Evolutionary conservation across 2,113 vertebrate genomes (phyloP), one percentile per base, ranked within the genome.

Genomic region (Passer domesticus): DNA sequence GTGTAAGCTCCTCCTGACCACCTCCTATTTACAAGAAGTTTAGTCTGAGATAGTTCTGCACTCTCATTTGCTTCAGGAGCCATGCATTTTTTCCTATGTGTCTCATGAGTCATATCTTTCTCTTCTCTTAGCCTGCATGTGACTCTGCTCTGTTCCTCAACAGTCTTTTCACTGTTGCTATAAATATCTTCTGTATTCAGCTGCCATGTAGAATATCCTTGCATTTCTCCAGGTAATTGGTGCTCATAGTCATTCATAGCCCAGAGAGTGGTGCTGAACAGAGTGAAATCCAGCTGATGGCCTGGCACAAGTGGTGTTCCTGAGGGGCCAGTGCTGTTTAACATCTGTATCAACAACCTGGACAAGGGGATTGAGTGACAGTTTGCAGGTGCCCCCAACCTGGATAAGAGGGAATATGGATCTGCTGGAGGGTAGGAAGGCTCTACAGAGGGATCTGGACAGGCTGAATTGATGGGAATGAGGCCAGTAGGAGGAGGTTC

Each of bases 121-220:
- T 78, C 80, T 79, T 69, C 76, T 60, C 33, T 81, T 39, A 85
- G 43, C 28, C 46, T 83, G 79, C 92, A 63, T 83, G 55, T 89
- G 78, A 93, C n/a, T 90, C 35, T 2, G 1, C 43, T 89, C 64
- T 58, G 13, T 95, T 91, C 58, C 87, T 87, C 76, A 77, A 50
- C n/a, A 84, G 23, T 77, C 59, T 70, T 85, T 83, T 44, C 12
- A 28, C n/a, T 74, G 58, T 69, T 67, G 67, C 83, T 91, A 80
- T 66, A 95, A 93, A 92, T 77, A 63, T 91, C 58, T 74, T 83
- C 89, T 91, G 43, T 89, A 59, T 89, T 89, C 87, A 79, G 44
- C 80, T 92, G 74, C 88, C 47, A 55, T 39, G 39, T 92, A 90
- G 56, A 96, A 37, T 67, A 75, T 59, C 44, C 39, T 83, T 83